A percentile compares a stretch with the other conserved stretches of the same genome.
These are phyloP conservation scores for Symphodus melops DNA, from an alignment of 2,113 vertebrate species.

Conservation along the genomic window DNA sequence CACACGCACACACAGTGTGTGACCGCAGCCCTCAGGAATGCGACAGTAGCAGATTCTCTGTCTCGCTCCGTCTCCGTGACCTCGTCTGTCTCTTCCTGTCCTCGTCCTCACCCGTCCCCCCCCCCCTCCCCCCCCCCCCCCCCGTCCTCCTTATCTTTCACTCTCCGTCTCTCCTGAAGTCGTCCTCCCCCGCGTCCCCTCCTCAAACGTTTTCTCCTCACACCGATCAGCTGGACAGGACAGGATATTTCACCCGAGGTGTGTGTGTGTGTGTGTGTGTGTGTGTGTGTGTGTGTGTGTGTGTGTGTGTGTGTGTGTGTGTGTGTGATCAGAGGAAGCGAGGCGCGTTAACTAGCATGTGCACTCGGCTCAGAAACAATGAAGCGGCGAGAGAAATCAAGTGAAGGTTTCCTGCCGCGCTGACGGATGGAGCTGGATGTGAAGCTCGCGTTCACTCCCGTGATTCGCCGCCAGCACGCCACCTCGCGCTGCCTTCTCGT, in stretches of 20 bases:
- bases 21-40: slow-evolving; percentile 55
- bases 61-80: slow-evolving; percentile 33
- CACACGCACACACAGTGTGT: too few relatives aligned
- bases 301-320: too few relatives aligned
- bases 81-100: slow-evolving; percentile 61
- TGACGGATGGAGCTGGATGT: slow-evolving; percentile 26
- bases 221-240: too few relatives aligned
- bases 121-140: too few relatives aligned
- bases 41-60: slow-evolving; percentile 51
- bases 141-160: neutral
- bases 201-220: neutral
- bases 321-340: too few relatives aligned
- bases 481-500: too few relatives aligned
- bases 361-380: slow-evolving; percentile 58
- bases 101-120: slow-evolving; percentile 44
- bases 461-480: too few relatives aligned
- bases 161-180: neutral
- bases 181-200: neutral
- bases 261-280: too few relatives aligned
- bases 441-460: too few relatives aligned
- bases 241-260: too few relatives aligned
- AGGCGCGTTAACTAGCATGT: slow-evolving; percentile 25
- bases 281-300: too few relatives aligned
- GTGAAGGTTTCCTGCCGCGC: slow-evolving; percentile 56
- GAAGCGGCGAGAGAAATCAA: slow-evolving; percentile 51